A percentile compares a stretch with the other conserved stretches of the same genome.
Conservation (phyloP, 2,113 vertebrate genomes). For the Cygnus buccinator region DNA sequence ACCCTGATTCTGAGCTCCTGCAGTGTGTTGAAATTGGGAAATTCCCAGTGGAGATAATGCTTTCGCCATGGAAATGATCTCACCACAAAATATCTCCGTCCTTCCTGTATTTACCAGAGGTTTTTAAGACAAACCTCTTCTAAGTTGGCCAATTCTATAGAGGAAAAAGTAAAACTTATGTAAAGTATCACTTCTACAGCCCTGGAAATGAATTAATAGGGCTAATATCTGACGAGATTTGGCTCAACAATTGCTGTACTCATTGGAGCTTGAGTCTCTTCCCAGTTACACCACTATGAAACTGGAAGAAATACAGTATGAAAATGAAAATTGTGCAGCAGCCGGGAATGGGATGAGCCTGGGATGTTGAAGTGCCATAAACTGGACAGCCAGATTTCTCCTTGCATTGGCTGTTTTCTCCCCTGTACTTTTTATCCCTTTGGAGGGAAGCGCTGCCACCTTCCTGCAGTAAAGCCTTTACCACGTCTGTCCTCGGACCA, state of each 20-base stretch:
- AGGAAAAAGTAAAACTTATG: background rate
- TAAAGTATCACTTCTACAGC: background rate
- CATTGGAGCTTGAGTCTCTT: background rate
- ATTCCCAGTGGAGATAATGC: background rate
- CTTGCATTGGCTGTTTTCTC: background rate
- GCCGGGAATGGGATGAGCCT: background rate
- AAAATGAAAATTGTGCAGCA: background rate
- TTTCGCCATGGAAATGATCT: background rate
- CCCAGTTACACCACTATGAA: background rate
- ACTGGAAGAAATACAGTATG: background rate
- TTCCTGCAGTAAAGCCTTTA: slow-evolving; percentile 60
- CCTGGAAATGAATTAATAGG: background rate
- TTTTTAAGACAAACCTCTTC: background rate
- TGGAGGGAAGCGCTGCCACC: background rate
- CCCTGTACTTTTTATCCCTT: background rate
- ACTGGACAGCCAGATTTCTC: background rate
- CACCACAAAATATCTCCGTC: background rate
- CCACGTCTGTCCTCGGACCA: fast-evolving
- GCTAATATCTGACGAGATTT: background rate
- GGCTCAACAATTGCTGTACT: background rate
- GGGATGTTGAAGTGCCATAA: background rate
- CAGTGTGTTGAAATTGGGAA: background rate
- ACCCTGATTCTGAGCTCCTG: background rate
- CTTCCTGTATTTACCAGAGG: background rate
- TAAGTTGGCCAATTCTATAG: background rate